Percentiles rank a stretch among this genome's conserved stretches.
phyloP scores from a whole-genome alignment of 2,888 invertebrate species.

The Gymnoscelis rufifasciata region DNA sequence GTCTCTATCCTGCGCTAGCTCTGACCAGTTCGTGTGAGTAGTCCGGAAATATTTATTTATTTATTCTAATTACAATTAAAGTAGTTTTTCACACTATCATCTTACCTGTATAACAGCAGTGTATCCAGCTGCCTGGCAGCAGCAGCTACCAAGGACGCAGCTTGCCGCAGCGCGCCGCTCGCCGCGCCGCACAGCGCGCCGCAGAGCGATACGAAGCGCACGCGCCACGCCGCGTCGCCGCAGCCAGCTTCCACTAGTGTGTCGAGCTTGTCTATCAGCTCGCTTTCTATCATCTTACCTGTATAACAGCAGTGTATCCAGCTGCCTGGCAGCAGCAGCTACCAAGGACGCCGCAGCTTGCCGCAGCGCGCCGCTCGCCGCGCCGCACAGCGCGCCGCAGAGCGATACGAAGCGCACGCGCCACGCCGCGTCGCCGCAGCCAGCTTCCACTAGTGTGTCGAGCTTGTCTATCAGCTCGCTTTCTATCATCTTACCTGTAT shows the following conservation, averaged over 20 bases:
- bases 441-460: neutral
- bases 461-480: no score
- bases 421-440: neutral
- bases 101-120: constrained; percentile 82
- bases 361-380: constrained; percentile 82
- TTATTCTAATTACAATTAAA: no score
- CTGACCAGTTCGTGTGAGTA: no score
- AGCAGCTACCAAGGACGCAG: constrained; percentile 88
- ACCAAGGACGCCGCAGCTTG: constrained; percentile 84
- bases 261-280: neutral
- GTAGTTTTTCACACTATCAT: no score
- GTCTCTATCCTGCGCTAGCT: no score
- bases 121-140: constrained; percentile 91
- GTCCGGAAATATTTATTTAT: no score
- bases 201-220: constrained; percentile 83
- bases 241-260: no score
- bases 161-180: constrained; percentile 81
- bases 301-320: constrained; percentile 89
- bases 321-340: constrained; percentile 87
- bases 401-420: constrained; percentile 79
- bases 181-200: constrained; percentile 84
- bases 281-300: constrained; percentile 13
- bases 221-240: neutral
- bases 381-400: constrained; percentile 84
- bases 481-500: constrained; percentile 64